Evolutionary conservation across 2,797 vertebrate genomes (phyloP).

Genomic region (Pangasius macronema): DNA sequence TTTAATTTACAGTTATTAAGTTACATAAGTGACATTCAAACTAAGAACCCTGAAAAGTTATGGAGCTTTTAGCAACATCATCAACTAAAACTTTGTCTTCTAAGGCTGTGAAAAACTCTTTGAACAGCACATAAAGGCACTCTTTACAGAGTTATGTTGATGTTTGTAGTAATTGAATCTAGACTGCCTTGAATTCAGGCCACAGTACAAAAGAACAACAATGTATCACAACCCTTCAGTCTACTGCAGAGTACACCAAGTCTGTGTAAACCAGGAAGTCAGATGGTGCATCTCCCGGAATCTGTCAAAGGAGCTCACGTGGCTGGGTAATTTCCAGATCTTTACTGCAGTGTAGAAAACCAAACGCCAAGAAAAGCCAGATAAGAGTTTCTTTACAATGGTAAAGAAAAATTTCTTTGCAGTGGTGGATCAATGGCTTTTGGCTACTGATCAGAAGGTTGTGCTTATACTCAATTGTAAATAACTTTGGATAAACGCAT

Average conservation of each 20-base stretch:
- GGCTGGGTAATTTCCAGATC: neutral
- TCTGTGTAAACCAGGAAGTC: constrained; percentile 5
- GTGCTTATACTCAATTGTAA: neutral
- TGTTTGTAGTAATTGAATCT: constrained; percentile 22
- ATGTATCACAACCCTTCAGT: neutral
- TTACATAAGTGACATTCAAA: constrained; percentile 32
- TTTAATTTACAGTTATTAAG: constrained; percentile 10
- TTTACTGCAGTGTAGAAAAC: neutral
- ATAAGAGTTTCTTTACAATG: neutral
- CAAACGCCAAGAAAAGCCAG: neutral
- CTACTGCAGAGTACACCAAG: neutral
- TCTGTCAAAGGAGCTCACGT: too few species aligned
- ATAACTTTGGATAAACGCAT: neutral
- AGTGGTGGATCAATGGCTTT: neutral
- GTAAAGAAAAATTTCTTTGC: neutral
- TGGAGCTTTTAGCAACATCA: neutral
- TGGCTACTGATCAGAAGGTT: neutral
- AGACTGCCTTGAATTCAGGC: neutral
- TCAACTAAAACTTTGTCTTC: neutral
- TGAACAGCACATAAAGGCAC: neutral
- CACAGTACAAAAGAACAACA: constrained; percentile 11
- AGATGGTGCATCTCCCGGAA: neutral
- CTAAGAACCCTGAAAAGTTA: neutral
- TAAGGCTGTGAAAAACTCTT: neutral
- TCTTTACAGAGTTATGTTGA: neutral